Conservation (phyloP, 2,888 invertebrate species). For the Sceliomorpha sp. region DNA sequence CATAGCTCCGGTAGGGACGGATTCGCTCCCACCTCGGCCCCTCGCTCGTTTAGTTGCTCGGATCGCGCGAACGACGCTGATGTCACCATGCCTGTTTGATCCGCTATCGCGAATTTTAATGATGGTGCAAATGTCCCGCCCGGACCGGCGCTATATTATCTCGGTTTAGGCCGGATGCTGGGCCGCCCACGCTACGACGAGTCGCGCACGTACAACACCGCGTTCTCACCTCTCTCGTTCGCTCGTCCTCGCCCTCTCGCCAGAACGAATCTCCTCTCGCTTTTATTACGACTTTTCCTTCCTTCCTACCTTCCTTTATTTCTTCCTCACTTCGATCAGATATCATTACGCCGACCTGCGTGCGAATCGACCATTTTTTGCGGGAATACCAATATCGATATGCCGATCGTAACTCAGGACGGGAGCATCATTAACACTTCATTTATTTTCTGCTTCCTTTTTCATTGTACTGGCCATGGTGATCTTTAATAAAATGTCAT, state of each 20-base stretch:
- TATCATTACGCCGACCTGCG: slow-evolving; percentile 31
- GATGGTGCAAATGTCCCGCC: slow-evolving; percentile 79
- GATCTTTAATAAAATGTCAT: too few species aligned
- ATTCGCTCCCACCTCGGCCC: slow-evolving; percentile 72
- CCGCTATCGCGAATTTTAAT: slow-evolving; percentile 81
- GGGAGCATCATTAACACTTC: slow-evolving; percentile 8
- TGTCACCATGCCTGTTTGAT: slow-evolving; percentile 79
- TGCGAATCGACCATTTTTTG: slow-evolving; percentile 30
- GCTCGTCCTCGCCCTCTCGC: slow-evolving; percentile 30
- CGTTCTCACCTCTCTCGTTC: slow-evolving; percentile 46
- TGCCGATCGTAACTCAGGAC: slow-evolving; percentile 26
- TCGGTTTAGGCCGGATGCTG: slow-evolving; percentile 78
- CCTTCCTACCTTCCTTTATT: slow-evolving; percentile 36
- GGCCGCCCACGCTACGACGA: slow-evolving; percentile 76
- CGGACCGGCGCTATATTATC: slow-evolving; percentile 78
- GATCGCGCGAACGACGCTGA: slow-evolving; percentile 77
- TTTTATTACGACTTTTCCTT: slow-evolving; percentile 38
- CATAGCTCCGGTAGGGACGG: slow-evolving; percentile 51
- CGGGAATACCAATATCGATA: slow-evolving; percentile 34
- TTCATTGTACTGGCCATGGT: too few species aligned
- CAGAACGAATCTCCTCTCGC: slow-evolving; percentile 31
- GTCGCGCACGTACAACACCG: slow-evolving; percentile 45
- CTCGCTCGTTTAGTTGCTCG: slow-evolving; percentile 76
- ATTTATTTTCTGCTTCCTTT: not conserved
- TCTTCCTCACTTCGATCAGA: slow-evolving; percentile 36